phyloP scores from a whole-genome alignment of 2,888 invertebrate species.

The Tetramorium bicarinatum region DNA sequence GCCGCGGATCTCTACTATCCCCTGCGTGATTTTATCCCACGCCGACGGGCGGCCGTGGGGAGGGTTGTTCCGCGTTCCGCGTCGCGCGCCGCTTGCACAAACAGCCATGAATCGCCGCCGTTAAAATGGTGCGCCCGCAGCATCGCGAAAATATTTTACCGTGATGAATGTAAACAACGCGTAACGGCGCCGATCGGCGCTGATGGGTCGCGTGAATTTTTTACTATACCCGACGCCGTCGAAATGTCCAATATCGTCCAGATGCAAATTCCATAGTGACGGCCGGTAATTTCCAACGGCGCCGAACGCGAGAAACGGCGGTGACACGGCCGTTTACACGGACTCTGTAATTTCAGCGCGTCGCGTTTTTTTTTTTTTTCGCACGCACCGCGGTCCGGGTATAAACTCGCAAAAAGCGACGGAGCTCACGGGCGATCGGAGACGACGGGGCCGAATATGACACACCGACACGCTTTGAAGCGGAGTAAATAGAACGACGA shows the following conservation, averaged over 20 bases:
- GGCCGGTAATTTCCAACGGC: conserved; percentile 56
- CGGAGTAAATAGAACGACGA: not conserved
- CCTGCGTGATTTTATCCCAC: conserved; percentile 8
- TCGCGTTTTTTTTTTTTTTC: conserved; percentile 1
- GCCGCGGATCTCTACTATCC: not conserved
- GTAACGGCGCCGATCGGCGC: conserved; percentile 51
- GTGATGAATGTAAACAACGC: conserved; percentile 54
- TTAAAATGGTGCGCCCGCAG: conserved; percentile 60
- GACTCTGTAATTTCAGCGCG: conserved; percentile 38
- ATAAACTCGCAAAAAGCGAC: conserved; percentile 31
- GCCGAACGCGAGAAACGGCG: conserved; percentile 38
- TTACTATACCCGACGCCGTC: conserved; percentile 52
- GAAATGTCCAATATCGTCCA: conserved; percentile 40
- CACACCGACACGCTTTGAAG: not conserved
- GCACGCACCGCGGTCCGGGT: not conserved
- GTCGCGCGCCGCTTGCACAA: conserved; percentile 6
- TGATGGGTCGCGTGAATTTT: conserved; percentile 67
- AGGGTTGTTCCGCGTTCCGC: conserved; percentile 18
- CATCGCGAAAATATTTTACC: conserved; percentile 63
- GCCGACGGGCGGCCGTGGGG: conserved; percentile 16
- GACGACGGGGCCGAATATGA: not conserved
- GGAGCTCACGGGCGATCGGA: conserved; percentile 14
- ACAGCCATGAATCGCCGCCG: conserved; percentile 26
- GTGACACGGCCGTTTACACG: conserved; percentile 9
- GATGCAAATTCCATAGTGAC: conserved; percentile 54